phyloP scores from a whole-genome alignment of 2,888 invertebrate genomes.

The Diabrotica balteata region DNA sequence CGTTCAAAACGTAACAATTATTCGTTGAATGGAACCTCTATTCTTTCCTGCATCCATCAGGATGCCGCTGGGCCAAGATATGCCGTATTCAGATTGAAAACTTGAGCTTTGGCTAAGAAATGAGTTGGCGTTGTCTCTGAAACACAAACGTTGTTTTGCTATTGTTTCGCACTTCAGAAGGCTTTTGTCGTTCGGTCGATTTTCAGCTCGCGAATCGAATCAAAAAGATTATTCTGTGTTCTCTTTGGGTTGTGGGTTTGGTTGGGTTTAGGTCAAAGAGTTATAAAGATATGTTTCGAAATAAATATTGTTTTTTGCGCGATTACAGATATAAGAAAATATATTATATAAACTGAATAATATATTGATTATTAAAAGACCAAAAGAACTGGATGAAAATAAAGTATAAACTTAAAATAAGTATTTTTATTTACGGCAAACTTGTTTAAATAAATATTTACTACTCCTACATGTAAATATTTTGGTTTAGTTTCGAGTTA shows the following conservation, averaged over 20 bases:
- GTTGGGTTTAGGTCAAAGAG: conserved; percentile 8
- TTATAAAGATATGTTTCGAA: not conserved
- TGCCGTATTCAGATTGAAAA: conserved; percentile 18
- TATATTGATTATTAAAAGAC: no score
- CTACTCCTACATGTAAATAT: no score
- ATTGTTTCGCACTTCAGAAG: conserved; percentile 27
- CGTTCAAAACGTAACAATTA: conserved; percentile 10
- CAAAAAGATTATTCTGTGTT: conserved; percentile 7
- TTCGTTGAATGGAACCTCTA: conserved; percentile 7
- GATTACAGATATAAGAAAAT: no score
- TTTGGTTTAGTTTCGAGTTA: no score
- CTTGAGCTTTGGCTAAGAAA: conserved; percentile 24
- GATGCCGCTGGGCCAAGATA: conserved; percentile 23
- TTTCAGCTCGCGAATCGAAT: conserved; percentile 13
- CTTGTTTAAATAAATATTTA: no score
- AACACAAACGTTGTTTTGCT: conserved; percentile 25
- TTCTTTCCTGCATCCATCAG: not conserved
- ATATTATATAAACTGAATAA: no score
- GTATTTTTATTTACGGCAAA: no score
- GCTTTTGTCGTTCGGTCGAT: conserved; percentile 24
- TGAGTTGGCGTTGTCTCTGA: conserved; percentile 17
- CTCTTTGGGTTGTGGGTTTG: not conserved
- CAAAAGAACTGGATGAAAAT: no score
- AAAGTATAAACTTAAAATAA: no score
- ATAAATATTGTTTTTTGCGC: no score